Evolutionary conservation across 2,888 invertebrate genomes (phyloP).

Genomic region (Caradrina clavipalpis): DNA sequence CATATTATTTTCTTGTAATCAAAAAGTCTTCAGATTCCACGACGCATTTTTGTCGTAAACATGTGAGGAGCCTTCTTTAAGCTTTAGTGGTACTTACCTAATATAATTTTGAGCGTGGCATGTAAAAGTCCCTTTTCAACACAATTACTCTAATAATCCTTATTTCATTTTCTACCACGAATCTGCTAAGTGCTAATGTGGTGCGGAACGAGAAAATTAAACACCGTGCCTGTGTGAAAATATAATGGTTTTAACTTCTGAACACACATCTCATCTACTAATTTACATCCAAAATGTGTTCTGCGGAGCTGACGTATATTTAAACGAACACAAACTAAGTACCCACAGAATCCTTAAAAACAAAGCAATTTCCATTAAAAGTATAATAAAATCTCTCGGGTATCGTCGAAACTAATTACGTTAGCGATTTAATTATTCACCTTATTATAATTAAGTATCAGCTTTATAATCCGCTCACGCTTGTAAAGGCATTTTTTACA

Average conservation of each 20-base stretch:
- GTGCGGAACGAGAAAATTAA: constrained; percentile 7
- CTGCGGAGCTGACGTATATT: neutral
- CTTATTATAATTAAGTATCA: constrained; percentile 1
- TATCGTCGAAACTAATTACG: constrained; percentile 16
- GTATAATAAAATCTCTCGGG: neutral
- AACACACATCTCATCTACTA: constrained; percentile 7
- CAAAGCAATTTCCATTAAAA: neutral
- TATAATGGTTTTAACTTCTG: constrained; percentile 12
- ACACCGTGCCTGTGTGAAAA: constrained; percentile 11
- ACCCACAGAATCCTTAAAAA: neutral
- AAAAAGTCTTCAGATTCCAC: neutral
- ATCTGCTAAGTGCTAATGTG: neutral
- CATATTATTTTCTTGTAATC: neutral
- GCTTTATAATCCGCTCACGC: constrained; percentile 11
- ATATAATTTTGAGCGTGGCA: too few species aligned
- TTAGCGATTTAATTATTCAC: constrained; percentile 33
- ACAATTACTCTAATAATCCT: neutral
- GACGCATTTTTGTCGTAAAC: neutral
- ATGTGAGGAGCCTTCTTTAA: neutral
- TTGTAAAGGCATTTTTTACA: neutral
- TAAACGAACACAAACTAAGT: neutral
- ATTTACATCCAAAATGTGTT: neutral
- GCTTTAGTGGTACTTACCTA: neutral
- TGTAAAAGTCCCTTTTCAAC: neutral
- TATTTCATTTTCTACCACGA: constrained; percentile 3